Evolutionary conservation across 2,888 invertebrate genomes (phyloP).

Genomic region (Tribolium freemani): DNA sequence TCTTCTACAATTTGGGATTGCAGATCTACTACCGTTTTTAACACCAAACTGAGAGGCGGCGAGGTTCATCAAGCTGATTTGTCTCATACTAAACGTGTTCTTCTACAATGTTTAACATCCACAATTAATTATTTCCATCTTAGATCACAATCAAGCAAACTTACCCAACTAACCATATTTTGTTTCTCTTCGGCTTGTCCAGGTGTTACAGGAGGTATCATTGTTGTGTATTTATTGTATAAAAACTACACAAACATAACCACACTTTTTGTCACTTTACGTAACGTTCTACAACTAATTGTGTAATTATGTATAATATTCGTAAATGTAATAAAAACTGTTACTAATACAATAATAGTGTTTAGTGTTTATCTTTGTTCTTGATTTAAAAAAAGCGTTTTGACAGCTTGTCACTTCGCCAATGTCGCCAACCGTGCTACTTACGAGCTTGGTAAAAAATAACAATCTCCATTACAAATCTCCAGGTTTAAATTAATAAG

Average conservation of each 20-base stretch:
- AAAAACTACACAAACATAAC: conserved; percentile 32
- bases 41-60: conserved; percentile 74
- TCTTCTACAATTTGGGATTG: conserved; percentile 64
- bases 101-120: conserved; percentile 60
- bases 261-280: conserved; percentile 24
- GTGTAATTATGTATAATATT: no score
- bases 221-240: conserved; percentile 53
- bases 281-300: background rate
- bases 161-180: conserved; percentile 68
- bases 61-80: conserved; percentile 80
- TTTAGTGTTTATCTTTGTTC: background rate
- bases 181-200: conserved; percentile 66
- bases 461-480: no score
- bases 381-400: no score
- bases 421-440: no score
- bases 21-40: conserved; percentile 70
- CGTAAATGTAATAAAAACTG: no score
- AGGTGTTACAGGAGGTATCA: conserved; percentile 68
- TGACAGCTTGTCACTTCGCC: no score
- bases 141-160: conserved; percentile 30
- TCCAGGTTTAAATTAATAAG: no score
- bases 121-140: no score
- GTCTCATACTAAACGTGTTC: conserved; percentile 77
- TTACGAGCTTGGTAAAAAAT: no score
- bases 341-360: background rate